phyloP scores from a whole-genome alignment of 1,140 invertebrate species.

The Temnothorax curvispinosus region DNA sequence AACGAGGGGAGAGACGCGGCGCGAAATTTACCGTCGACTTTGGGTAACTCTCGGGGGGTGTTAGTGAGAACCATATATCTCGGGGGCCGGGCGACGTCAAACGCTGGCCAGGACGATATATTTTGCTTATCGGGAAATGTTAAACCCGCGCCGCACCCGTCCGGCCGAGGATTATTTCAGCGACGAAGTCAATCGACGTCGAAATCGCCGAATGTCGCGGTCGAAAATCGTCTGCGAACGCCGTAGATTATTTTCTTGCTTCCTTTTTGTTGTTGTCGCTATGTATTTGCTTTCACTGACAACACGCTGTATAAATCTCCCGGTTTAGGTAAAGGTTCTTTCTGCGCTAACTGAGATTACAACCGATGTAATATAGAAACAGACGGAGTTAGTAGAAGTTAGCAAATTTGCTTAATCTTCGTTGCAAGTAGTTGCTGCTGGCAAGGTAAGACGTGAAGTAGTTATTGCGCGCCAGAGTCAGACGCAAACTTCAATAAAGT shows the following conservation, averaged over 20 bases:
- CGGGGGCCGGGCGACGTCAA: slow-evolving; percentile 34
- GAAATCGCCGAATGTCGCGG: slow-evolving; percentile 38
- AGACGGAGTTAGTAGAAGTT: slow-evolving; percentile 24
- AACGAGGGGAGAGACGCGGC: neutral
- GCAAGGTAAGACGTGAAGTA: slow-evolving; percentile 8
- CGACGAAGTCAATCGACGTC: slow-evolving; percentile 36
- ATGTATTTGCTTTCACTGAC: neutral
- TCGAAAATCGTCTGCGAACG: neutral
- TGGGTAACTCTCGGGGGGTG: slow-evolving; percentile 37
- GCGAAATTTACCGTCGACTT: slow-evolving; percentile 54
- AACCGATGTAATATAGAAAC: neutral
- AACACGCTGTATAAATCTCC: neutral
- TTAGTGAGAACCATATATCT: slow-evolving; percentile 55
- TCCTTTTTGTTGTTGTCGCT: neutral
- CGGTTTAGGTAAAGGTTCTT: neutral
- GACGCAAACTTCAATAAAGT: neutral
- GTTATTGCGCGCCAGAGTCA: neutral
- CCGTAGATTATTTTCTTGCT: slow-evolving; percentile 11
- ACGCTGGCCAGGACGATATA: slow-evolving; percentile 48
- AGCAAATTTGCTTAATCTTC: slow-evolving; percentile 35
- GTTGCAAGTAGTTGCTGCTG: neutral
- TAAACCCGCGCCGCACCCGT: slow-evolving; percentile 16
- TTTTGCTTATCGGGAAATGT: slow-evolving; percentile 59
- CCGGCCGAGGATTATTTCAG: slow-evolving; percentile 37
- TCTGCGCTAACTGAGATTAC: neutral